These are phyloP conservation scores for Mimachlamys varia DNA, from an alignment of 2,888 invertebrate species.

Conservation along the genomic window DNA sequence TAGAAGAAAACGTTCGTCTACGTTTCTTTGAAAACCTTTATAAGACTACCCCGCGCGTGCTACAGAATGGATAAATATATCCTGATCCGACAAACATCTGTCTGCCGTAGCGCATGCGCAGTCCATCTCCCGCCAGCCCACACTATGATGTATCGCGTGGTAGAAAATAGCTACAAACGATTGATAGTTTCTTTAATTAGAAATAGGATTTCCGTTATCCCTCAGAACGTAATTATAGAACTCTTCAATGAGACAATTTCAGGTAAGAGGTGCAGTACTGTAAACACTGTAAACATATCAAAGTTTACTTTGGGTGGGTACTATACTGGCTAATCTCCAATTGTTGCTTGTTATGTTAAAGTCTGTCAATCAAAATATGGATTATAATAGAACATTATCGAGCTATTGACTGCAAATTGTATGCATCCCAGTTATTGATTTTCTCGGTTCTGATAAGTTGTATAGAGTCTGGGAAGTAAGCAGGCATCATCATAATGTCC, in stretches of 20 bases:
- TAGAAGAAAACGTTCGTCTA: not conserved
- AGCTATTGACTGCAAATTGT: too few relatives aligned
- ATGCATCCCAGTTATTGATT: too few relatives aligned
- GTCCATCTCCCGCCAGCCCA: not conserved
- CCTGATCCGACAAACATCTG: not conserved
- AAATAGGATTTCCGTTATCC: not conserved
- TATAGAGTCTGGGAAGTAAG: too few relatives aligned
- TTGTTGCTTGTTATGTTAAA: too few relatives aligned
- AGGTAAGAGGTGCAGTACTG: not conserved
- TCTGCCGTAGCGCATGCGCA: constrained; percentile 11
- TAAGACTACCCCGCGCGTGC: not conserved
- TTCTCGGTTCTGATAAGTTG: too few relatives aligned
- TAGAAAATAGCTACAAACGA: not conserved
- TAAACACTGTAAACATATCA: not conserved
- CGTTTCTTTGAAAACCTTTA: not conserved
- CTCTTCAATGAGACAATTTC: not conserved
- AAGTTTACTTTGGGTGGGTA: not conserved
- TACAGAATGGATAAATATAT: not conserved
- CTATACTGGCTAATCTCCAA: too few relatives aligned
- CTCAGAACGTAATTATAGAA: not conserved
- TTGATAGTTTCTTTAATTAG: not conserved
- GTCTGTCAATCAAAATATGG: too few relatives aligned
- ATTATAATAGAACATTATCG: too few relatives aligned
- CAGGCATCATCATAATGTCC: too few relatives aligned
- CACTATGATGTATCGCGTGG: not conserved